Evolutionary conservation across 2,113 vertebrate genomes (phyloP).

Genomic region (Alaudala cheleensis): DNA sequence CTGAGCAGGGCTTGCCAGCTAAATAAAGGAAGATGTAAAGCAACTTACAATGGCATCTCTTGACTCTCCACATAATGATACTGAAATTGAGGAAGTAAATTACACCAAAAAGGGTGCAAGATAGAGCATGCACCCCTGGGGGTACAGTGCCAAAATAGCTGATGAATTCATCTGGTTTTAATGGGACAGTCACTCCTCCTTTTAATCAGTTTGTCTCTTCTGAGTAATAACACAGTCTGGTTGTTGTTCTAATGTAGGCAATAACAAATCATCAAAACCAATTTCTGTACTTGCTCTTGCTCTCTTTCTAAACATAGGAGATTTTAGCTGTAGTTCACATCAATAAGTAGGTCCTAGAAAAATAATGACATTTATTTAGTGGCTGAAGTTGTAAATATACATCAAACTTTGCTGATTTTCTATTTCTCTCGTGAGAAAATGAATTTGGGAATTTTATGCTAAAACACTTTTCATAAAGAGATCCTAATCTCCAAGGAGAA

Average conservation of each 20-base stretch:
- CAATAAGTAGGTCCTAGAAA: neutral
- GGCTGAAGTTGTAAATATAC: neutral
- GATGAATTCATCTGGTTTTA: constrained; percentile 23
- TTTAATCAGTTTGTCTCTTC: constrained; percentile 16
- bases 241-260: neutral
- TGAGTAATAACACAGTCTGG: neutral
- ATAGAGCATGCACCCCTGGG: neutral
- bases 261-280: neutral
- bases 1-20: neutral
- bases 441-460: neutral
- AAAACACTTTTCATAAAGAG: neutral
- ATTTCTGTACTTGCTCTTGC: neutral
- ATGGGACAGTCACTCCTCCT: neutral
- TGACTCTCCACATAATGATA: neutral
- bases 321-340: neutral
- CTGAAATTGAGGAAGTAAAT: neutral
- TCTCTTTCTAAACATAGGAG: neutral
- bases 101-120: constrained; percentile 2
- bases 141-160: neutral
- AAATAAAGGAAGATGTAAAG: neutral
- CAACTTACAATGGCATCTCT: neutral
- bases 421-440: neutral
- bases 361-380: neutral
- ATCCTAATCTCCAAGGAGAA: neutral
- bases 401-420: neutral